Evolutionary conservation across 2,888 invertebrate species (phyloP).

Genomic region (Eulithis testata): DNA sequence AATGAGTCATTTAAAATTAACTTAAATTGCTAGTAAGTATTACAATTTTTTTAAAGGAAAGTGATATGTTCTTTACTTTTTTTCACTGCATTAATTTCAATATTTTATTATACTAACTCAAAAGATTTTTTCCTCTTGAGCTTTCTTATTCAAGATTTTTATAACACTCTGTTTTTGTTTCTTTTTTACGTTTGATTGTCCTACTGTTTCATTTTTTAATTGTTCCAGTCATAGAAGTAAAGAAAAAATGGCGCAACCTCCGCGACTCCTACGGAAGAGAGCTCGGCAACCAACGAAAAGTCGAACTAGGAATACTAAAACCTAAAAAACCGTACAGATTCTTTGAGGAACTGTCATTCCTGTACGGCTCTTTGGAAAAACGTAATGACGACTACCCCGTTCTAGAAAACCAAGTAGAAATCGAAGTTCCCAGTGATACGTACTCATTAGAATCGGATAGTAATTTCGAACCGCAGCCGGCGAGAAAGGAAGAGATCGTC

Average conservation of each 20-base stretch:
- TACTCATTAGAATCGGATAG: slow-evolving; percentile 22
- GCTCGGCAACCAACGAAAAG: slow-evolving; percentile 9
- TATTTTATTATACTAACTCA: no score
- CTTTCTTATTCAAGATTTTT: no score
- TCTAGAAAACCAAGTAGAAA: slow-evolving; percentile 5
- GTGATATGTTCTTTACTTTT: no score
- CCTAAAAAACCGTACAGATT: slow-evolving; percentile 24
- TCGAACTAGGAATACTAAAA: slow-evolving; percentile 10
- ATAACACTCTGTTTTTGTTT: no score
- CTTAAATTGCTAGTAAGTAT: no score
- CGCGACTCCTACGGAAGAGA: slow-evolving; percentile 21
- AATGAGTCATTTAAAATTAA: no score
- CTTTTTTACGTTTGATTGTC: no score
- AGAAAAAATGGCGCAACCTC: slow-evolving; percentile 29
- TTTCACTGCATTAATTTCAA: no score
- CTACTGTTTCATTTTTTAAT: no score
- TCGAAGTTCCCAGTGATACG: slow-evolving; percentile 17
- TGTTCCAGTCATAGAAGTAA: slow-evolving; percentile 21
- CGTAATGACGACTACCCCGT: not conserved
- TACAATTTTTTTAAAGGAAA: no score
- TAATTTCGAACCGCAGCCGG: not conserved
- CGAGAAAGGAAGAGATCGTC: not conserved
- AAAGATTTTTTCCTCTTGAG: no score
- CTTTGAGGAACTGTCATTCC: slow-evolving; percentile 19
- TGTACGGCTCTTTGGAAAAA: slow-evolving; percentile 17